Base-by-base conservation (phyloP, 2,113 vertebrate species). In the Brachyhypopomus occidentalis region DNA sequence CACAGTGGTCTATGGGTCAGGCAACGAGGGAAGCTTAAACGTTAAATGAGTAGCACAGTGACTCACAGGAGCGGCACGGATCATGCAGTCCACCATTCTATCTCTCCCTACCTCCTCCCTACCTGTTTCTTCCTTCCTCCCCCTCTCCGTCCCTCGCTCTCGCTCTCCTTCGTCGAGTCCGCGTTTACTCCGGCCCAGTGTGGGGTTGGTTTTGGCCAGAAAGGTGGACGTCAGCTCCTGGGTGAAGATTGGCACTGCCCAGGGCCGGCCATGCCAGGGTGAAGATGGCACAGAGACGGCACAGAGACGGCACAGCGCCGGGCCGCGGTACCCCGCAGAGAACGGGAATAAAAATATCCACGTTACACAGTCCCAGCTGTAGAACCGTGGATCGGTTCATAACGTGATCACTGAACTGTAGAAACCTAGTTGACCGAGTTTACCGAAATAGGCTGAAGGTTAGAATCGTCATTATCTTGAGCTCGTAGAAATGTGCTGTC, bases 131-230 rank as follows among this genome's bases (percentile, higher is more conserved):
- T 45, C 7, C 1, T n/a, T 19, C 36, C 11, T 34, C 14, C 38
- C 63, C 23, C 48, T 34, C 17, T 45, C 41, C 41, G 6, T 45
- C 41, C 41, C 5, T 6, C 41, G 9, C 45, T 14, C 62, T 34
- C 38, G 27, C 59, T 48, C 76, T 41, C 69, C 66, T 12, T 22
- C 67, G 74, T 78, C 71, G 67, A 25, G 66, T 27, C 58, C 71
- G 48, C 36, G 6, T 84, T 89, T 78, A 64, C 81, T 86, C 83
- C 70, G 84, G 87, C 83, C 69, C 60, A 27, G 23, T 62, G 63
- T 79, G 82, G 85, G 88, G 87, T 89, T 92, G 83, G 84, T 83
- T 78, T 88, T 92, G 89, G 90, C 90, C 79, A 79, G 38, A 0
- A 52, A 22, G 56, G 11, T 38, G 55, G 62, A 75, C 34, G 66